These are phyloP conservation scores for Griposia aprilina DNA, from an alignment of 2,888 invertebrate genomes.

Conservation along the genomic window DNA sequence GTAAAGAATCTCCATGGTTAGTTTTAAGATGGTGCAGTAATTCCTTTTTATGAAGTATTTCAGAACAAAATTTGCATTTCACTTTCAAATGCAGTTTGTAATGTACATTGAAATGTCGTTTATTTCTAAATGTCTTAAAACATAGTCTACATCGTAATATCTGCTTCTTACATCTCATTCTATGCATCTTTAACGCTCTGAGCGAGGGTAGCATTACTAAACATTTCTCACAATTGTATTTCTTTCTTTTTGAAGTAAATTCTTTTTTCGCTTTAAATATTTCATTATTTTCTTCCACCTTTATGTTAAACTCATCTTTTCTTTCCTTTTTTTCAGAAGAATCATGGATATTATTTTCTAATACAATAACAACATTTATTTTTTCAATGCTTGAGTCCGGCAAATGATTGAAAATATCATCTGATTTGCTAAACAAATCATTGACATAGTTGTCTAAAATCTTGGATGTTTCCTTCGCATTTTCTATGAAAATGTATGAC, in stretches of 20 bases:
- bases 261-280: background rate
- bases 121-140: slow-evolving; percentile 36
- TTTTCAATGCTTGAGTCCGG: slow-evolving; percentile 25
- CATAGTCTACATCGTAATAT: slow-evolving; percentile 27
- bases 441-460: slow-evolving; percentile 38
- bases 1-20: slow-evolving; percentile 28
- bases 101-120: slow-evolving; percentile 34
- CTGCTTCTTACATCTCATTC: slow-evolving; percentile 22
- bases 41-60: slow-evolving; percentile 28
- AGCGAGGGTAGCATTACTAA: slow-evolving; percentile 17
- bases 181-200: slow-evolving; percentile 35
- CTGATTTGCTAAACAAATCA: slow-evolving; percentile 44
- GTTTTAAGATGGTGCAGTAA: slow-evolving; percentile 40
- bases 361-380: slow-evolving; percentile 51
- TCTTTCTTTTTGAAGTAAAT: slow-evolving; percentile 5
- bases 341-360: slow-evolving; percentile 35
- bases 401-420: slow-evolving; percentile 42
- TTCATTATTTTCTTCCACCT: slow-evolving; percentile 3
- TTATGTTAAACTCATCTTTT: background rate
- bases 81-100: slow-evolving; percentile 34
- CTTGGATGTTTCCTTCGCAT: slow-evolving; percentile 21
- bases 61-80: slow-evolving; percentile 48
- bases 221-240: slow-evolving; percentile 43
- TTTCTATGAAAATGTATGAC: slow-evolving; percentile 56
- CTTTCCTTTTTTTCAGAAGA: background rate